Evolutionary conservation across 2,113 vertebrate genomes (phyloP).

Genomic region (Heliornis fulica): DNA sequence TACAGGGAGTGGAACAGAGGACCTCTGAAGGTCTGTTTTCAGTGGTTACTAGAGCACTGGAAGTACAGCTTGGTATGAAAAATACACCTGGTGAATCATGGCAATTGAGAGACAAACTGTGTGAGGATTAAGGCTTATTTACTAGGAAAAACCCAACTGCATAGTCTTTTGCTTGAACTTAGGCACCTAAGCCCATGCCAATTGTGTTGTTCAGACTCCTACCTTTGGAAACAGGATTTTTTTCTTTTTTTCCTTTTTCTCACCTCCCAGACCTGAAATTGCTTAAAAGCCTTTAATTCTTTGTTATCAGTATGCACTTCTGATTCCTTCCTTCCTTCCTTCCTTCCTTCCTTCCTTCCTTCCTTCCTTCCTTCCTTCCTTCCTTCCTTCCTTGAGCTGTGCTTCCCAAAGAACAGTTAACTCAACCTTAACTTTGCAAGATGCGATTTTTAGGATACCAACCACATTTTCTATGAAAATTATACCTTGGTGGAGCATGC

Average conservation of each 20-base stretch:
- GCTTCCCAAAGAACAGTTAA: not conserved
- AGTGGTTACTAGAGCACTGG: not conserved
- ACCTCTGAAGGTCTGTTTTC: not conserved
- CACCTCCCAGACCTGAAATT: not conserved
- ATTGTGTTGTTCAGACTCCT: not conserved
- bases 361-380: too few species aligned
- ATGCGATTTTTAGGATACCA: not conserved
- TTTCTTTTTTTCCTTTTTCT: not conserved
- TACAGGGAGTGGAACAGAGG: not conserved
- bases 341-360: not conserved
- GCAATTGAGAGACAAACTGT: not conserved
- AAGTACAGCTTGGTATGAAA: not conserved
- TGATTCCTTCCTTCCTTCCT: not conserved
- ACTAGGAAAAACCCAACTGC: not conserved
- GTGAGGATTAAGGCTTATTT: not conserved
- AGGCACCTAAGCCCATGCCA: not conserved
- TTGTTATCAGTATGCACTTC: too few species aligned
- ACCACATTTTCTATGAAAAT: not conserved
- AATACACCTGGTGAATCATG: not conserved
- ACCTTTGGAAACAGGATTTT: not conserved
- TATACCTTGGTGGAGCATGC: not conserved
- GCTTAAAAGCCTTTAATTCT: not conserved
- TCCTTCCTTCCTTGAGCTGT: rapidly evolving
- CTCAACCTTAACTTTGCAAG: not conserved
- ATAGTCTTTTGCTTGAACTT: not conserved